These are phyloP conservation scores for Catharus minimus DNA, from an alignment of 2,113 vertebrate genomes.

Conservation along the genomic window DNA sequence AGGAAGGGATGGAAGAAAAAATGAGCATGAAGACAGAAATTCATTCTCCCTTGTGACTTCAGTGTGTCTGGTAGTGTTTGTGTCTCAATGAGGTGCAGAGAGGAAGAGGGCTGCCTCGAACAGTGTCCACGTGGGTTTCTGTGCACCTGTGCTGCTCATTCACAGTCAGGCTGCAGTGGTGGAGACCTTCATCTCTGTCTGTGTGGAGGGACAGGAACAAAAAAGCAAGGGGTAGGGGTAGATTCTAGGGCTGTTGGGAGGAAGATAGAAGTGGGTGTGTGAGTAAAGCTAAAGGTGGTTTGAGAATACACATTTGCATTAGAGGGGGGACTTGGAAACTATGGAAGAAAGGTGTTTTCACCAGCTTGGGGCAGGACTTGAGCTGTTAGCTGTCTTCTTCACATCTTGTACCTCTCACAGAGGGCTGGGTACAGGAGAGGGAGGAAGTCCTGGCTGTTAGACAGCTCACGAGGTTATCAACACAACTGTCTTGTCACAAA, in stretches of 20 bases:
- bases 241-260: not conserved
- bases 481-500: not conserved
- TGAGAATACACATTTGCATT: not conserved
- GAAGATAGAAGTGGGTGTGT: not conserved
- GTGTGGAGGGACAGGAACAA: not conserved
- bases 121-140: not conserved
- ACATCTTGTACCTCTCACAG: not conserved
- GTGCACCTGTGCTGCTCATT: not conserved
- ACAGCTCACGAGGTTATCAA: rapidly evolving
- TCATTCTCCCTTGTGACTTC: not conserved
- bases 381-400: not conserved
- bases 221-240: not conserved
- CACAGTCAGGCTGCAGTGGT: not conserved
- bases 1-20: not conserved
- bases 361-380: not conserved
- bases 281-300: not conserved
- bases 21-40: not conserved
- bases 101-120: not conserved
- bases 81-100: not conserved
- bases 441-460: not conserved
- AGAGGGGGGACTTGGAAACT: not conserved
- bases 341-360: not conserved
- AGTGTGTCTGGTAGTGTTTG: not conserved
- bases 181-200: not conserved
- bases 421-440: not conserved